phyloP scores from a whole-genome alignment of 2,113 vertebrate genomes.

The Sminthopsis crassicaudata region DNA sequence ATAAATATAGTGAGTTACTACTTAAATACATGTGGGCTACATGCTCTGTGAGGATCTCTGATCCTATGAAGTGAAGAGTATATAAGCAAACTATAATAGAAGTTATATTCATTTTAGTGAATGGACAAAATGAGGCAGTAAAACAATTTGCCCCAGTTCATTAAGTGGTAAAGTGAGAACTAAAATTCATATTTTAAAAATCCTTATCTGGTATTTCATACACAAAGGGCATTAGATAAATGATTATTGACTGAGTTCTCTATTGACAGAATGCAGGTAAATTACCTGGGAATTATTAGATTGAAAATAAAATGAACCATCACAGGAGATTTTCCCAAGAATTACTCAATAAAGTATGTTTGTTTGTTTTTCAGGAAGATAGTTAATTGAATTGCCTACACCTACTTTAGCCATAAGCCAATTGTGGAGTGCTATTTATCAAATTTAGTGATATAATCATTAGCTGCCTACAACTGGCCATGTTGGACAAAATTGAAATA shows the following conservation, averaged over 20 bases:
- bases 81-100: not conserved
- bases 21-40: not conserved
- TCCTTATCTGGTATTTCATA: accelerated
- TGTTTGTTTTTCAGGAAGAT: not conserved
- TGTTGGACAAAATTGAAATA: not conserved
- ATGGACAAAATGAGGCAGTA: not conserved
- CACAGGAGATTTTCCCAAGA: accelerated
- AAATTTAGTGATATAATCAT: not conserved
- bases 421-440: not conserved
- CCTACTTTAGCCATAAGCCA: not conserved
- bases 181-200: not conserved
- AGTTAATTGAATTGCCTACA: not conserved
- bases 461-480: not conserved
- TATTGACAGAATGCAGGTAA: not conserved
- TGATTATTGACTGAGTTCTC: not conserved
- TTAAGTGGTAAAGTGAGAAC: not conserved
- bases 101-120: not conserved
- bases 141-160: not conserved
- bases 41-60: not conserved
- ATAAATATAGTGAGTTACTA: not conserved
- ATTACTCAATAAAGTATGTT: accelerated
- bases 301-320: accelerated
- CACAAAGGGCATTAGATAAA: not conserved
- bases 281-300: not conserved
- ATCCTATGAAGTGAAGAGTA: not conserved